Percentiles rank a stretch among this genome's conserved stretches.
Conservation (phyloP, 2,113 vertebrate genomes). For the Morphnarchus princeps region DNA sequence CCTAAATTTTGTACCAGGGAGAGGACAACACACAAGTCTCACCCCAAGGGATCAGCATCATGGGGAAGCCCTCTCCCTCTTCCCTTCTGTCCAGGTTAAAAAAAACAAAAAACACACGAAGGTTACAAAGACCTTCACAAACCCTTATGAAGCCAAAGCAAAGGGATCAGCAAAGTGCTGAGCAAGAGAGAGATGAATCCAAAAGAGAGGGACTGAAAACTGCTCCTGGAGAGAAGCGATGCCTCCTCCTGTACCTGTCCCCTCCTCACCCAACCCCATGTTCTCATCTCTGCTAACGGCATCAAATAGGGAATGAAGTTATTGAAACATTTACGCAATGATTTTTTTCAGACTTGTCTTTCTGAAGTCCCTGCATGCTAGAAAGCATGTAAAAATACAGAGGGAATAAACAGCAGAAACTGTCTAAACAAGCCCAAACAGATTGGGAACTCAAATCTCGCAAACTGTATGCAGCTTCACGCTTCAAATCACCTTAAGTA, state of each 20-base stretch:
- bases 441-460: slow-evolving; percentile 14
- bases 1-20: background rate
- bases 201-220: background rate
- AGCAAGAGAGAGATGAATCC: background rate
- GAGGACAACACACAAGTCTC: background rate
- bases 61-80: background rate
- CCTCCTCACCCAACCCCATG: background rate
- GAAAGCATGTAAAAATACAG: background rate
- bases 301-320: background rate
- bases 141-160: rapidly evolving
- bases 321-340: background rate
- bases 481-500: slow-evolving; percentile 69
- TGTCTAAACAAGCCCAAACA: slow-evolving; percentile 33
- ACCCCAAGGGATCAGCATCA: rapidly evolving
- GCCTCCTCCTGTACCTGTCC: background rate
- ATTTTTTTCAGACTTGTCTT: background rate
- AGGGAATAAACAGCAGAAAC: slow-evolving; percentile 4
- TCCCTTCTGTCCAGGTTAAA: too few relatives aligned
- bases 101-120: too few relatives aligned
- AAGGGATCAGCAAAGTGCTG: background rate
- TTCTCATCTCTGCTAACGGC: background rate
- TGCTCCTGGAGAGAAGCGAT: background rate
- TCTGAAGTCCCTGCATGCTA: background rate
- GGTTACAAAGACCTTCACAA: background rate
- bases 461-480: slow-evolving; percentile 46